These are phyloP conservation scores for Ctenoplectra terminalis DNA, from an alignment of 1,140 invertebrate genomes.

Conservation along the genomic window DNA sequence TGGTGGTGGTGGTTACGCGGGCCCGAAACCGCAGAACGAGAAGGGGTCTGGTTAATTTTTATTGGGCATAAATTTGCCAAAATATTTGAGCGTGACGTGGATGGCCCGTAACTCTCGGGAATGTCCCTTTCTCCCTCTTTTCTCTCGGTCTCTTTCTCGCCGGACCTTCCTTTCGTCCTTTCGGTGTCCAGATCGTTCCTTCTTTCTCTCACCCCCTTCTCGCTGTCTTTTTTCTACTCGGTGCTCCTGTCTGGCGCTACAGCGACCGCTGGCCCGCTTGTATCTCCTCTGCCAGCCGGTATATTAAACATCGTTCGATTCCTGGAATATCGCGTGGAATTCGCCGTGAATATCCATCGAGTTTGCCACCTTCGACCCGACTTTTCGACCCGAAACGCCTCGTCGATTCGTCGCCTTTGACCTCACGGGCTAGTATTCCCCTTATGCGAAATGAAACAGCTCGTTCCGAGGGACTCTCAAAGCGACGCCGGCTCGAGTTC, in stretches of 20 bases:
- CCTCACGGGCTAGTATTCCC: neutral
- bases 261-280: conserved; percentile 14
- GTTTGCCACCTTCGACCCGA: conserved; percentile 58
- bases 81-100: conserved; percentile 79
- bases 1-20: conserved; percentile 51
- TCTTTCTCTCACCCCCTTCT: neutral
- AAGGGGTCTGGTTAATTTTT: conserved; percentile 80
- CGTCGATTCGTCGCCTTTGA: conserved; percentile 54
- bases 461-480: neutral
- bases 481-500: neutral
- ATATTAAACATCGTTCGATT: conserved; percentile 68
- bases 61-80: conserved; percentile 81
- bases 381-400: conserved; percentile 46
- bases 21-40: conserved; percentile 63
- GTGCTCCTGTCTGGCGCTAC: conserved; percentile 35
- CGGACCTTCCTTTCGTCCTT: conserved; percentile 12
- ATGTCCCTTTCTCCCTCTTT: conserved; percentile 48
- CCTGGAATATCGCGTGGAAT: conserved; percentile 63
- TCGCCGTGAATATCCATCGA: conserved; percentile 48
- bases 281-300: conserved; percentile 29
- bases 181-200: neutral
- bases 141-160: conserved; percentile 7
- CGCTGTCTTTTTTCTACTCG: neutral
- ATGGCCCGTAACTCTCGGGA: conserved; percentile 76
- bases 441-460: neutral